Base-by-base conservation (phyloP, 2,797 vertebrate genomes). In the Echeneis naucrates region DNA sequence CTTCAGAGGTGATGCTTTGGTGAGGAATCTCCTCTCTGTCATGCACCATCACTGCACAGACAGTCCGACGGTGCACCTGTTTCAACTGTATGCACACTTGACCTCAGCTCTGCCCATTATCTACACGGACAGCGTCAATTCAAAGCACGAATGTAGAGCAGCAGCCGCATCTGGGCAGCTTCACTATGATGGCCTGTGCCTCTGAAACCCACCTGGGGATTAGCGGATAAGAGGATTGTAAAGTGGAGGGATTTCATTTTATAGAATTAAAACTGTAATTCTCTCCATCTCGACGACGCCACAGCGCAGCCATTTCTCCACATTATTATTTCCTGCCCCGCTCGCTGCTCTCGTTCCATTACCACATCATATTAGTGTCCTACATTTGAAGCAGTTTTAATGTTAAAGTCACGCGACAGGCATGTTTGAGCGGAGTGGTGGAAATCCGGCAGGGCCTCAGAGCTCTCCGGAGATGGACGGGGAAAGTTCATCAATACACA, bases 141-240 rank as follows among this genome's bases (percentile, higher is more conserved):
- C 67, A 66, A 76, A 69, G 72, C 14, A 16, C 77, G 32, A 62
- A 68, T 74, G 58, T 55, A 74, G 68, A 33, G 67, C 68, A 67
- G 72, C 66, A 68, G 68, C 23, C 32, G 14, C 62, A 35, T n/a
- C 45, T 53, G 90, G 79, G 78, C 75, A 75, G 82, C 84, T 89
- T 80, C 82, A 83, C 86, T 72, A 80, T 2, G 48, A 63, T 75
- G 77, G 73, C 82, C 78, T 78, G 79, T 87, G 92, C 82, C 78
- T 78, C 81, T 87, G 92, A 91, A 93, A 92, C 81, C 85, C 89
- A 92, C 91, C 90, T 90, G 86, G 86, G 87, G 93, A 91, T 93
- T 92, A 92, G 44, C 11, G 68, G 57, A 8, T 92, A 90, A 94
- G 90, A 91, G 91, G 90, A 92, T 93, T 92, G 81, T 61, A 81